Evolutionary conservation across 2,888 invertebrate species (phyloP), one percentile per base, ranked within the genome.

Genomic region (Linyphia triangularis): DNA sequence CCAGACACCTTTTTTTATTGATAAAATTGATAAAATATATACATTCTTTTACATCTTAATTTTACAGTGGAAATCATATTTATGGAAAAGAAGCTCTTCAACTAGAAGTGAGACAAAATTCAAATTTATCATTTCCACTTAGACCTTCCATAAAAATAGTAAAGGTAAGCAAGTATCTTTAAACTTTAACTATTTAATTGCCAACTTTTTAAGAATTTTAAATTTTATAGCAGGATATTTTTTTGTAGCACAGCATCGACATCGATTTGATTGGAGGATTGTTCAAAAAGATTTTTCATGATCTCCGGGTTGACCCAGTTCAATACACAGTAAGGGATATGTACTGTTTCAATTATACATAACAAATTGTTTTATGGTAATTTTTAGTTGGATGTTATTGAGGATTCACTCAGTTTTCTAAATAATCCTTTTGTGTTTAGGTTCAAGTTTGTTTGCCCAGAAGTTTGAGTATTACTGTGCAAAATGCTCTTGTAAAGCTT

Each of bases 1-100:
- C 9, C 1, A 40, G 7, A 40, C 13, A 10, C 13, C 7, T 40
- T 10, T 40, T 40, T 40, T 13, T 40, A 13, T 40, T 40, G 40
- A 40, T 13, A 10, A 10, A 40, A 10, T 10, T 40, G 7, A 40
- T 40, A 7, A 40, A 40, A 10, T 10, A 10, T 40, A 40, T 33
- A 13, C 6, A 30, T 19, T 19, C 9, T 57, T 9, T 19, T 19
- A 26, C 13, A 57, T 57, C 10, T 83, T 5, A 33, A 40, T 82
- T 16, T 77, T 43, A 2, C 22, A 89, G 89, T 30, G 88, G 92
- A 61, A 91, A 92, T 59, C 90, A 92, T 26, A 91, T 92, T 26
- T 93, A 93, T 89, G 94, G 94, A 7, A 91, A 92, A 75, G 94
- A 94, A 78, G 93, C 93, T 6, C 92, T 93, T 81, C 91, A 92